Base-by-base conservation (phyloP, 2,888 invertebrate genomes). In the Coenonympha glycerion region DNA sequence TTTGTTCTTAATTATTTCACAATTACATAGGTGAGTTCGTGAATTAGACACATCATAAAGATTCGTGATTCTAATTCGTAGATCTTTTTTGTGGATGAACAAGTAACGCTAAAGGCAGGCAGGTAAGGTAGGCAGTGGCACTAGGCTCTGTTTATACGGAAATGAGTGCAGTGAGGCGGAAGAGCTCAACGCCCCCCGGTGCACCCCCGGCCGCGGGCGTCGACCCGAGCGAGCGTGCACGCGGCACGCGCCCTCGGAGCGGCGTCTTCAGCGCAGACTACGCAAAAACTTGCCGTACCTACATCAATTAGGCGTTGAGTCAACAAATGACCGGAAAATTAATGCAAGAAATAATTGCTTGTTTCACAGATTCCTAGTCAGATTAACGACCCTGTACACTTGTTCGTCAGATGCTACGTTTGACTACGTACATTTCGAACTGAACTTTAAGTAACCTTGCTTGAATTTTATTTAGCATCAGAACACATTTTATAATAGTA, bases 151-250 rank as follows among this genome's bases (percentile, higher is more conserved):
- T 82, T 84, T 84, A 81, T 83, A 76, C 83, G 80, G 79, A 84
- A 85, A 84, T 83, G 77, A 84, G 80, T 79, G 83, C 77, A 79
- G 82, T 71, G 80, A 79, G 69, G 79, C 77, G 85, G 84, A 85
- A 83, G 79, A 80, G 82, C 75, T 80, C 74, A 80, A 72, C 77
- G 77, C 79, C 80, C 76, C 86, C 73, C 34, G 63, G 55, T 59
- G 56, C 65, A 63, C 70, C 71, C 71, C 68, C 73, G 83, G 81
- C 71, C 71, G 67, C 73, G 83, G 81, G 63, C 83, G 74, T 76
- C 80, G 82, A 84, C 83, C 84, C 74, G 61, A 60, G 60, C 74
- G 68, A 65, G 66, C 66, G 63, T 65, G 63, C 66, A 68, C 65
- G 66, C 59, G 62, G 52, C 53, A 53, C 61, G 58, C 26, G 52